Evolutionary conservation across 2,888 invertebrate genomes (phyloP).

Genomic region (Steinernema scapterisci): DNA sequence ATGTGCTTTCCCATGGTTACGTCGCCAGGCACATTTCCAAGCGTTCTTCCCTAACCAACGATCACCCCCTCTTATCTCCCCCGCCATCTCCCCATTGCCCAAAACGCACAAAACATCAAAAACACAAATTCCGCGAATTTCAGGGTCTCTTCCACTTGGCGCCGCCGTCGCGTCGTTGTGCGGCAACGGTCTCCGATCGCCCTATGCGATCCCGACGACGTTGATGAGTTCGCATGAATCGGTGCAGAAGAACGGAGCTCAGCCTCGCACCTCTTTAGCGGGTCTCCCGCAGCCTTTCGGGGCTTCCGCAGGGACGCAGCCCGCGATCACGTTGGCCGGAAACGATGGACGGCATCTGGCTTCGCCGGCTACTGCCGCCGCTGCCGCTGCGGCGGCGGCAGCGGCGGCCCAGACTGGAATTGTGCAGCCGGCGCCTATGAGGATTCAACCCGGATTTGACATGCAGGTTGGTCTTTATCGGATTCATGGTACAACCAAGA

Average conservation of each 20-base stretch:
- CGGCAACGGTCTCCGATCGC: neutral
- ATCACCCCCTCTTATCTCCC: no score
- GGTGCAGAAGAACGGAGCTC: neutral
- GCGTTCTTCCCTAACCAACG: no score
- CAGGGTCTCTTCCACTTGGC: constrained; percentile 11
- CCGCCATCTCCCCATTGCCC: no score
- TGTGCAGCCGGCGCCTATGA: constrained; percentile 5
- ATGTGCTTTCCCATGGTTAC: no score
- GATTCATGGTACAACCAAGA: no score
- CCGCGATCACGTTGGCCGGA: neutral
- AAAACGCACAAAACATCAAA: no score
- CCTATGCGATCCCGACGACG: constrained; percentile 19
- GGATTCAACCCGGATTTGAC: constrained; percentile 21
- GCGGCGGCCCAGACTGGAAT: neutral
- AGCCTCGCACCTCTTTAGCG: constrained; percentile 11
- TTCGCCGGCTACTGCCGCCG: neutral
- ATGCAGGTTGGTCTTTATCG: neutral
- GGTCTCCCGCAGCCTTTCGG: neutral
- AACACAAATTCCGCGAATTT: neutral
- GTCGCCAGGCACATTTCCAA: no score
- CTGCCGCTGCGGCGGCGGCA: no score
- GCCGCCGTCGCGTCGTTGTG: constrained; percentile 23
- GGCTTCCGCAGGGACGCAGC: no score
- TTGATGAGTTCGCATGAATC: constrained; percentile 26
- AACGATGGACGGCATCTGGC: neutral